Conservation (phyloP, 2,797 vertebrate species). For the Paedocypris micromegethes region DNA sequence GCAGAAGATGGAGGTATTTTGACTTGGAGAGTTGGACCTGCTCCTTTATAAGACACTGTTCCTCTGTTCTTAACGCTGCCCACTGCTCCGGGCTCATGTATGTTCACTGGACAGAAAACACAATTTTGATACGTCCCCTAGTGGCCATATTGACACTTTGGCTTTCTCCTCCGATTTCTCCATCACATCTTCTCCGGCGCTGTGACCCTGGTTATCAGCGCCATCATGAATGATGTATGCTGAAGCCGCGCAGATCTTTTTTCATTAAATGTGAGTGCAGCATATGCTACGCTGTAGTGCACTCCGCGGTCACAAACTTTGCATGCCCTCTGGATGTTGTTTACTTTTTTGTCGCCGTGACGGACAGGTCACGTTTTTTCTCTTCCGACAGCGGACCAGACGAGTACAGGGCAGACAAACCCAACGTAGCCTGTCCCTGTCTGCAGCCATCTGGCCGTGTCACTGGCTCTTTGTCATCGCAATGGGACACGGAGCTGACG, state of each 20-base stretch:
- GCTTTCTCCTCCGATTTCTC: no score
- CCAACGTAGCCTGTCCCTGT: slow-evolving; percentile 34
- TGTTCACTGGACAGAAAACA: no score
- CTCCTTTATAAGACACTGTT: no score
- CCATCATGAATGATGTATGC: no score
- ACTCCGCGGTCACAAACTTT: slow-evolving; percentile 32
- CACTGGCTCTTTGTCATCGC: slow-evolving; percentile 34
- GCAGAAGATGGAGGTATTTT: slow-evolving; percentile 9
- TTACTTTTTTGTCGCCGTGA: slow-evolving; percentile 29
- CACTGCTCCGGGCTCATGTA: no score
- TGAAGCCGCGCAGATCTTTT: no score
- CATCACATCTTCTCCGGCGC: no score
- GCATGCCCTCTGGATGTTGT: slow-evolving; percentile 18
- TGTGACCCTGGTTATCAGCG: no score
- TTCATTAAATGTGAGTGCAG: no score
- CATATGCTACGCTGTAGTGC: not conserved
- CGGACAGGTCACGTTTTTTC: slow-evolving; percentile 39
- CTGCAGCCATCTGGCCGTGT: slow-evolving; percentile 43
- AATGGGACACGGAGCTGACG: slow-evolving; percentile 32
- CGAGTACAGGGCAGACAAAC: slow-evolving; percentile 20
- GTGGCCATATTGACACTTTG: no score
- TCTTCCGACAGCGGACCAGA: slow-evolving; percentile 16
- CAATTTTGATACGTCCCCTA: no score
- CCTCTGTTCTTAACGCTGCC: no score
- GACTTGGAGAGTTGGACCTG: not conserved